phyloP scores from a whole-genome alignment of 2,888 invertebrate genomes.

The Noctua pronuba region DNA sequence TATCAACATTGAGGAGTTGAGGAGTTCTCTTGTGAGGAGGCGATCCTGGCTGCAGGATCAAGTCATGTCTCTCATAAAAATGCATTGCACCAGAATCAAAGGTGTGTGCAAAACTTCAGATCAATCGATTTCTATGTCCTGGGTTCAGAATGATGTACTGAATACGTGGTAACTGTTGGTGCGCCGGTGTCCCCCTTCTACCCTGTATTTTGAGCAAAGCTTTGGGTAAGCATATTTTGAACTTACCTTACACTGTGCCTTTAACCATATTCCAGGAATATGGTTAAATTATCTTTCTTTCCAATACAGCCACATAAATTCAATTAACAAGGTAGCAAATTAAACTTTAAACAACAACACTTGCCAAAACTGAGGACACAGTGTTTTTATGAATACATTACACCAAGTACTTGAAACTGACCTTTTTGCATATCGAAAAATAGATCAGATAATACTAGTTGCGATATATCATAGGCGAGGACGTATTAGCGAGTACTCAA shows the following conservation, averaged over 20 bases:
- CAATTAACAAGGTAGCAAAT: not conserved
- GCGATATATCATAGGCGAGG: conserved; percentile 60
- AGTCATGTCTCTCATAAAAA: too few relatives aligned
- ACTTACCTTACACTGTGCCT: not conserved
- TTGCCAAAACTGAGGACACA: conserved; percentile 33
- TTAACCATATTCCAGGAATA: not conserved
- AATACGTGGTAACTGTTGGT: too few relatives aligned
- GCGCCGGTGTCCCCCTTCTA: too few relatives aligned
- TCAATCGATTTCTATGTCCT: too few relatives aligned
- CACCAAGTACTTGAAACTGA: conserved; percentile 42
- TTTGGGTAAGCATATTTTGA: not conserved
- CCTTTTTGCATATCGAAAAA: conserved; percentile 56
- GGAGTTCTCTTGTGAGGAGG: too few relatives aligned
- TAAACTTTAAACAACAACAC: conserved; percentile 2
- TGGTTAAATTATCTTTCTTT: not conserved
- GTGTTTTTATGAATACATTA: conserved; percentile 26
- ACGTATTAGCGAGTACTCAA: conserved; percentile 73
- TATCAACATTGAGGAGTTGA: too few relatives aligned
- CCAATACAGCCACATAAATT: not conserved
- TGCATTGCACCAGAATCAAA: too few relatives aligned
- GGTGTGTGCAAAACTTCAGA: too few relatives aligned
- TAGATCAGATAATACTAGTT: conserved; percentile 46
- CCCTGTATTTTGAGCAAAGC: too few relatives aligned
- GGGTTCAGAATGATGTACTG: too few relatives aligned
- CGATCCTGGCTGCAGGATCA: too few relatives aligned